Evolutionary conservation across 2,113 vertebrate species (phyloP).

Genomic region (Piaya cayana): DNA sequence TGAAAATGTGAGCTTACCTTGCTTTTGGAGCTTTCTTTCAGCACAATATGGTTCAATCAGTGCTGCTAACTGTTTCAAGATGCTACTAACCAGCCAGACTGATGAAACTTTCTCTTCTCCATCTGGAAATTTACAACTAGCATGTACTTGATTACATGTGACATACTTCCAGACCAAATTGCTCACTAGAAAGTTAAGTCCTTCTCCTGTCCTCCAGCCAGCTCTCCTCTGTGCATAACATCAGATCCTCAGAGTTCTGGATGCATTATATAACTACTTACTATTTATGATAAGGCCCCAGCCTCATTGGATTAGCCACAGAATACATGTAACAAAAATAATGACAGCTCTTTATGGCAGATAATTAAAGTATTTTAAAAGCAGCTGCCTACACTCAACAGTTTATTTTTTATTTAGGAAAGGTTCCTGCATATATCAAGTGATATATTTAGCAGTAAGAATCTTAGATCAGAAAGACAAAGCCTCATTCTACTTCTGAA

Average conservation of each 20-base stretch:
- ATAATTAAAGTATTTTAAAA: slow-evolving; percentile 22
- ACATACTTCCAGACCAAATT: background rate
- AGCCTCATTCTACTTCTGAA: background rate
- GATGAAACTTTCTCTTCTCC: background rate
- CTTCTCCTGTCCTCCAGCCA: slow-evolving; percentile 38
- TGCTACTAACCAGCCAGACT: background rate
- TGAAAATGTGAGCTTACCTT: background rate
- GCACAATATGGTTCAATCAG: background rate
- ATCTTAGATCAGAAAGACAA: background rate
- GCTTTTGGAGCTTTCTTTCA: background rate
- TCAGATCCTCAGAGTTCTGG: background rate
- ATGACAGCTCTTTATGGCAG: background rate
- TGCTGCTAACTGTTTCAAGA: background rate
- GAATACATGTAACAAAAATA: background rate
- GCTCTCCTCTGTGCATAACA: background rate
- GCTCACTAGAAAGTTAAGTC: background rate
- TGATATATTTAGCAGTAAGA: background rate
- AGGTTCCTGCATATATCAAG: background rate
- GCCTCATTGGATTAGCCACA: background rate
- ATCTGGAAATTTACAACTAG: background rate
- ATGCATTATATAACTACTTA: background rate
- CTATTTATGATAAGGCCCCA: background rate
- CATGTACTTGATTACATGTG: background rate
- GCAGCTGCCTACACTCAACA: background rate
- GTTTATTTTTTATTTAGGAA: background rate